Conservation (phyloP, 2,113 vertebrate genomes). For the Antigone vipio region DNA sequence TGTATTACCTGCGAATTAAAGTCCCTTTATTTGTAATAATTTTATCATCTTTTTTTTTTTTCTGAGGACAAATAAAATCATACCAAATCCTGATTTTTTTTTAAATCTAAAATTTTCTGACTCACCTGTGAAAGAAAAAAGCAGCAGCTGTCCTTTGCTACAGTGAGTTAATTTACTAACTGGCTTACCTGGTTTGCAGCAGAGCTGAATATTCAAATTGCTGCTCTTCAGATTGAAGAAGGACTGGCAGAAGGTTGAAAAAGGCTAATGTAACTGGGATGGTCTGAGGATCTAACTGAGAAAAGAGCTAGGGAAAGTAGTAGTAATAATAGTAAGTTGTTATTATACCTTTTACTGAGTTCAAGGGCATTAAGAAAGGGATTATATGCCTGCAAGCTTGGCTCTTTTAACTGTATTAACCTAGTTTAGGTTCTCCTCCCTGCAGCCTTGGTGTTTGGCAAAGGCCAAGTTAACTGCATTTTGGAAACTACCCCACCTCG, state of each 20-base stretch:
- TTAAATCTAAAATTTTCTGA: background rate
- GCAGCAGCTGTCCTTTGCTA: background rate
- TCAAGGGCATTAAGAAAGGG: background rate
- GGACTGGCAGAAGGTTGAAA: background rate
- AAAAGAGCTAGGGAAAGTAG: background rate
- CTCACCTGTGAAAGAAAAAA: background rate
- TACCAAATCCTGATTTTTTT: background rate
- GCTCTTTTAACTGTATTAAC: background rate
- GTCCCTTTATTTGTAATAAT: conserved; percentile 15
- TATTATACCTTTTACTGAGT: rapidly evolving
- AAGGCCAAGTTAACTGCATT: no score
- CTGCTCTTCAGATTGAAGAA: background rate
- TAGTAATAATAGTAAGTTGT: no score
- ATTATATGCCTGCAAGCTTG: background rate
- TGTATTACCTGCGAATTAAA: conserved; percentile 27
- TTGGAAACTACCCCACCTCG: no score
- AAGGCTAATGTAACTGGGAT: no score
- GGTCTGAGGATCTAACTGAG: background rate
- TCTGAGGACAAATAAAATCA: background rate
- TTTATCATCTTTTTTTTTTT: background rate
- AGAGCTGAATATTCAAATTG: background rate
- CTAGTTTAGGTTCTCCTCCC: no score
- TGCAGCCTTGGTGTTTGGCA: no score
- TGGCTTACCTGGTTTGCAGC: background rate
- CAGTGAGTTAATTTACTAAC: background rate